phyloP scores from a whole-genome alignment of 1,140 invertebrate species.

The Drosophila fuyamai region DNA sequence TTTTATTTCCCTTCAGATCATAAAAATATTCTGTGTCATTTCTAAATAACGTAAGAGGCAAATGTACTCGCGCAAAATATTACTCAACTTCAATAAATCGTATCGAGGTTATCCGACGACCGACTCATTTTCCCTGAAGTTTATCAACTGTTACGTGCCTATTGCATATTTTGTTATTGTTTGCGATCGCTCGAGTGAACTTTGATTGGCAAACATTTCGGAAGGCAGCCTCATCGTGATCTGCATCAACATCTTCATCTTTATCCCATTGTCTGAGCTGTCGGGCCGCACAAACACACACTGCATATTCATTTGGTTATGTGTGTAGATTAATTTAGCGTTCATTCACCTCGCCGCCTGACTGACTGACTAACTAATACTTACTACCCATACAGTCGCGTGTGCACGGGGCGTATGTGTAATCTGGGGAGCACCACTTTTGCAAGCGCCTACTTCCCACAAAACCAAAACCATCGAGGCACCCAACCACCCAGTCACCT shows the following conservation, averaged over 20 bases:
- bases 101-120: slow-evolving; percentile 6
- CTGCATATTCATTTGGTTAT: slow-evolving; percentile 45
- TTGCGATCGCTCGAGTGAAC: slow-evolving; percentile 38
- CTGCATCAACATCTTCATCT: slow-evolving; percentile 25
- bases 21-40: neutral
- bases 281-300: slow-evolving; percentile 20
- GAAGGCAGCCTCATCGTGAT: slow-evolving; percentile 28
- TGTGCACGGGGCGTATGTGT: slow-evolving; percentile 56
- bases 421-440: slow-evolving; percentile 54
- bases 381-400: slow-evolving; percentile 25
- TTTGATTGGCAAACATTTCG: slow-evolving; percentile 46
- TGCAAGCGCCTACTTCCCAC: slow-evolving; percentile 55
- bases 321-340: slow-evolving; percentile 65
- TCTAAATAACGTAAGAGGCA: neutral
- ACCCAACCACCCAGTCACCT: slow-evolving; percentile 3
- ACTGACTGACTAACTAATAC: slow-evolving; percentile 47
- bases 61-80: neutral
- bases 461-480: slow-evolving; percentile 18
- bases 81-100: slow-evolving; percentile 12
- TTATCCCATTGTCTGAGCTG: slow-evolving; percentile 40
- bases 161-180: slow-evolving; percentile 32
- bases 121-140: slow-evolving; percentile 19
- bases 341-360: slow-evolving; percentile 65
- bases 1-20: neutral
- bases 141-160: slow-evolving; percentile 30